Evolutionary conservation across 2,113 vertebrate genomes (phyloP).

Genomic region (Bubalus kerabau): DNA sequence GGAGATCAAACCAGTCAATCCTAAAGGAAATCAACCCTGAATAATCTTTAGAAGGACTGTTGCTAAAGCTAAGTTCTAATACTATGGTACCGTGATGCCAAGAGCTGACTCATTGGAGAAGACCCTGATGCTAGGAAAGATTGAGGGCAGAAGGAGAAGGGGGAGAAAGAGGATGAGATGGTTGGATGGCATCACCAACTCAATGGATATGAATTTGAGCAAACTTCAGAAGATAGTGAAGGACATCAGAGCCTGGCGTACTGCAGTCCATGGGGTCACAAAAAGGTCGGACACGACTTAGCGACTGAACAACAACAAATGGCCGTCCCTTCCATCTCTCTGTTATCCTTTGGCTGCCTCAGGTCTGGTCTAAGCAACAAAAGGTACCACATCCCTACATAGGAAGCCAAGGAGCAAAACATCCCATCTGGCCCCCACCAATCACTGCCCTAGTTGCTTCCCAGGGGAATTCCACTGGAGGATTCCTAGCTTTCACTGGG

Average conservation of each 20-base stretch:
- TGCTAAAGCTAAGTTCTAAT: not conserved
- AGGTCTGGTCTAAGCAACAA: not conserved
- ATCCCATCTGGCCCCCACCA: not conserved
- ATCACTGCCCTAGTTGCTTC: rapidly evolving
- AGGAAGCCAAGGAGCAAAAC: not conserved
- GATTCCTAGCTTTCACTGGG: not conserved
- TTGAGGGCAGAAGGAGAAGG: not conserved
- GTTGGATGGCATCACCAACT: not conserved
- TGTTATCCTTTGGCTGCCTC: not conserved
- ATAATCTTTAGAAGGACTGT: not conserved
- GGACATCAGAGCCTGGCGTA: not conserved
- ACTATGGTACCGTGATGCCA: not conserved
- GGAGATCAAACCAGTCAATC: not conserved
- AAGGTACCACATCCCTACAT: not conserved
- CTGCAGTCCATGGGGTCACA: not conserved
- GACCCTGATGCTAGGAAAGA: not conserved
- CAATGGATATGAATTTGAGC: not conserved
- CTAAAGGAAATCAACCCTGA: not conserved
- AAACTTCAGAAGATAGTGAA: not conserved
- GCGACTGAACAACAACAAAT: not conserved
- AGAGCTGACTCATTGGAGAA: not conserved
- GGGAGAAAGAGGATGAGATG: not conserved
- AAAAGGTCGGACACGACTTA: not conserved
- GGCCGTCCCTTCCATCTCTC: not conserved
- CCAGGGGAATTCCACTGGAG: not conserved